Percentiles rank a stretch among this genome's conserved stretches.
Conservation (phyloP, 2,113 vertebrate species). For the Oryzias melastigma region DNA sequence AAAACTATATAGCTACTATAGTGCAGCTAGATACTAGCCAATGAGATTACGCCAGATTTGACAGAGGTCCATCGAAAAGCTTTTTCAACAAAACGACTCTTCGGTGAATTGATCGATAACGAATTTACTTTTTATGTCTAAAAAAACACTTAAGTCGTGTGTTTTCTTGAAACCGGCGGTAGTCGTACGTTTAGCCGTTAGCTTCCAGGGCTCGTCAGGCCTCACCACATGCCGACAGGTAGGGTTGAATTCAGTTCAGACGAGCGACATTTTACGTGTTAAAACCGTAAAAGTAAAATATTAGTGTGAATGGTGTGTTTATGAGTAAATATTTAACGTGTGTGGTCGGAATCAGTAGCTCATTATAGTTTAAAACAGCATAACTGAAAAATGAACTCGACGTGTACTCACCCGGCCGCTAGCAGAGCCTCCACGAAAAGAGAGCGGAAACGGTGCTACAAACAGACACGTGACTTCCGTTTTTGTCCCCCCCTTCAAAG, state of each 20-base stretch:
- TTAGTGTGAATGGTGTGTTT: accelerated
- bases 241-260: not conserved
- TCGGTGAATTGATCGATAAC: no score
- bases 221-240: slow-evolving; percentile 60
- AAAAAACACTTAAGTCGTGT: not conserved
- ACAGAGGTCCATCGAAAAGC: not conserved
- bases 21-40: not conserved
- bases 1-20: no score
- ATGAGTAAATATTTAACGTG: accelerated
- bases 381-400: slow-evolving; percentile 2
- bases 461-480: slow-evolving; percentile 58
- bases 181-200: slow-evolving; percentile 19
- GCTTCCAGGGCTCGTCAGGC: slow-evolving; percentile 26
- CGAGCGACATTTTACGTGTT: not conserved
- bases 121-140: not conserved
- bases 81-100: no score
- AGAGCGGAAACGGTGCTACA: slow-evolving; percentile 34
- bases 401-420: slow-evolving; percentile 61
- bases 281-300: accelerated
- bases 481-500: no score
- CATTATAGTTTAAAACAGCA: not conserved
- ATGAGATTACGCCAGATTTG: accelerated
- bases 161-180: accelerated
- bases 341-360: not conserved
- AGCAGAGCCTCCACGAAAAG: slow-evolving; percentile 71